Percentiles rank a stretch among this genome's conserved stretches.
Evolutionary conservation across 1,140 invertebrate species (phyloP).

Genomic region (Chionoecetes opilio): DNA sequence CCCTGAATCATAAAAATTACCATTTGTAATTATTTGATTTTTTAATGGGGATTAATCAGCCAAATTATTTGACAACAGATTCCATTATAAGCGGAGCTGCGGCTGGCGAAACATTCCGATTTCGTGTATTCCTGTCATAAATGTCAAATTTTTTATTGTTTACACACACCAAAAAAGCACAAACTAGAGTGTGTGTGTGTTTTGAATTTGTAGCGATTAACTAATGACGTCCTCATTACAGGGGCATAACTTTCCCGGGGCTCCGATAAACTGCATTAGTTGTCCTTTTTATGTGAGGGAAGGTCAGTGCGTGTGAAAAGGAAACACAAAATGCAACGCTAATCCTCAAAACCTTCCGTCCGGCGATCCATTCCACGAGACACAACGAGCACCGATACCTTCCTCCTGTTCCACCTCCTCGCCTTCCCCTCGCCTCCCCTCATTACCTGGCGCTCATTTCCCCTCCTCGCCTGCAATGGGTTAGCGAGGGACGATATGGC

Average conservation of each 20-base stretch:
- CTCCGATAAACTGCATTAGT: constrained; percentile 52
- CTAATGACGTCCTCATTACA: constrained; percentile 71
- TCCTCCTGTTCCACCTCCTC: not conserved
- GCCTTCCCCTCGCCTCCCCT: not conserved
- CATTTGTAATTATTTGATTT: constrained; percentile 75
- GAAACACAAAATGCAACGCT: not conserved
- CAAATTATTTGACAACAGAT: constrained; percentile 75
- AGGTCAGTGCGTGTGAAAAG: constrained; percentile 27
- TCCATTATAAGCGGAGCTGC: constrained; percentile 65
- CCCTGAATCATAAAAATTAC: constrained; percentile 68
- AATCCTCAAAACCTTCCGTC: not conserved
- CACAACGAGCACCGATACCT: not conserved
- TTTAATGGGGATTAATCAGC: constrained; percentile 73
- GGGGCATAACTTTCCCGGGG: constrained; percentile 42
- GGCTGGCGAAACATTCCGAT: constrained; percentile 45
- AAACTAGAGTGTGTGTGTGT: constrained; percentile 72
- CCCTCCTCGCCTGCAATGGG: constrained; percentile 23
- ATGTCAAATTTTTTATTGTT: constrained; percentile 67
- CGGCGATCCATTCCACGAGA: not conserved
- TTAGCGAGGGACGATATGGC: not conserved
- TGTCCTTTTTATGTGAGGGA: not conserved
- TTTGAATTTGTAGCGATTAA: constrained; percentile 72
- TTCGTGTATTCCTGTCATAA: constrained; percentile 72
- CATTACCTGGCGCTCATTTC: not conserved
- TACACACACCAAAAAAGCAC: constrained; percentile 29